These are phyloP conservation scores for Strix aluco DNA, from an alignment of 2,113 vertebrate genomes.

Conservation along the genomic window DNA sequence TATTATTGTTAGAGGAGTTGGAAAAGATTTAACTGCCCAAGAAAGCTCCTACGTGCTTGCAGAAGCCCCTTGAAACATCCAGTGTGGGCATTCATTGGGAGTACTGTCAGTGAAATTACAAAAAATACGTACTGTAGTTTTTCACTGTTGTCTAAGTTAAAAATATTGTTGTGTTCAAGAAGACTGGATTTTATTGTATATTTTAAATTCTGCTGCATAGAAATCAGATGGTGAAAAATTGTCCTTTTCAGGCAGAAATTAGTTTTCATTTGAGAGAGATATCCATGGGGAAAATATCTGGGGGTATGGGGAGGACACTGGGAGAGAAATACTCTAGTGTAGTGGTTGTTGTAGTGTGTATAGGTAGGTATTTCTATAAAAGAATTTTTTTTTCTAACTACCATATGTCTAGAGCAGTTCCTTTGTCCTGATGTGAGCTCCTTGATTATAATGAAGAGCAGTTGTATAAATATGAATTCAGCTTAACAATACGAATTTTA, in stretches of 20 bases:
- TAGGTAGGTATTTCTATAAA: background rate
- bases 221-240: background rate
- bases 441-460: background rate
- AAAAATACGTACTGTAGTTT: background rate
- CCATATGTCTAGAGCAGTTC: background rate
- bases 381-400: background rate
- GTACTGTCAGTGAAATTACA: background rate
- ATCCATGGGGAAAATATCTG: background rate
- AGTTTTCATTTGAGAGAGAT: background rate
- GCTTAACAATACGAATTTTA: background rate
- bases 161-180: background rate
- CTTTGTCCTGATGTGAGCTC: background rate
- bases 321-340: background rate
- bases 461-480: background rate
- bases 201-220: background rate
- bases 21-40: background rate
- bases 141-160: background rate
- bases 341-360: background rate
- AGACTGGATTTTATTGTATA: background rate
- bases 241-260: background rate
- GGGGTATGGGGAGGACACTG: background rate
- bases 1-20: background rate
- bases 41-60: background rate
- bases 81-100: background rate
- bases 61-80: background rate